Percentiles rank a stretch among this genome's conserved stretches.
phyloP scores from a whole-genome alignment of 2,888 invertebrate species.

The Athrips mouffetella region DNA sequence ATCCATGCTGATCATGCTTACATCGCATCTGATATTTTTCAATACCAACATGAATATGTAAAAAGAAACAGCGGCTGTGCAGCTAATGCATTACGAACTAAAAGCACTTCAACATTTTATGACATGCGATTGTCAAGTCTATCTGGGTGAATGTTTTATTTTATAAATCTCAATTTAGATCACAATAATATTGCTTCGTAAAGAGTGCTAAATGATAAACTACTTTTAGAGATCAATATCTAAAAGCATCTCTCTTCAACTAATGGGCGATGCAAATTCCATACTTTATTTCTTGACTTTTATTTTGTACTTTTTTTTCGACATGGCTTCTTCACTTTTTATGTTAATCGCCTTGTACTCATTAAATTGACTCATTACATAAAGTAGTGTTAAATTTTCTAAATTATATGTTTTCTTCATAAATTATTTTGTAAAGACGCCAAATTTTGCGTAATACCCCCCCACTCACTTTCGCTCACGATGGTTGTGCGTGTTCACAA shows the following conservation, averaged over 20 bases:
- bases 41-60: too few species aligned
- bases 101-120: background rate
- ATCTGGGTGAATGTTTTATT: background rate
- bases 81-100: background rate
- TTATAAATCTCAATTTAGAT: background rate
- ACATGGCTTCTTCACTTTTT: background rate
- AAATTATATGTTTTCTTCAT: constrained; percentile 8
- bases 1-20: background rate
- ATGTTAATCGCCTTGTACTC: background rate
- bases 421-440: constrained; percentile 9
- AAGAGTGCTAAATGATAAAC: background rate
- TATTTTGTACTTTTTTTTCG: too few species aligned
- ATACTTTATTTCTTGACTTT: background rate
- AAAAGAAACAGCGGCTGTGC: background rate
- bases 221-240: background rate
- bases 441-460: constrained; percentile 47
- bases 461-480: constrained; percentile 59
- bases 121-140: constrained; percentile 3
- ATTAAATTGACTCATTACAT: constrained; percentile 1
- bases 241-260: background rate
- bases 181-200: constrained; percentile 2
- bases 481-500: constrained; percentile 52
- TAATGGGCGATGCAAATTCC: background rate
- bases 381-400: background rate
- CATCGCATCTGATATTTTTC: too few species aligned